phyloP scores from a whole-genome alignment of 2,888 invertebrate species.

The Catocala nupta region DNA sequence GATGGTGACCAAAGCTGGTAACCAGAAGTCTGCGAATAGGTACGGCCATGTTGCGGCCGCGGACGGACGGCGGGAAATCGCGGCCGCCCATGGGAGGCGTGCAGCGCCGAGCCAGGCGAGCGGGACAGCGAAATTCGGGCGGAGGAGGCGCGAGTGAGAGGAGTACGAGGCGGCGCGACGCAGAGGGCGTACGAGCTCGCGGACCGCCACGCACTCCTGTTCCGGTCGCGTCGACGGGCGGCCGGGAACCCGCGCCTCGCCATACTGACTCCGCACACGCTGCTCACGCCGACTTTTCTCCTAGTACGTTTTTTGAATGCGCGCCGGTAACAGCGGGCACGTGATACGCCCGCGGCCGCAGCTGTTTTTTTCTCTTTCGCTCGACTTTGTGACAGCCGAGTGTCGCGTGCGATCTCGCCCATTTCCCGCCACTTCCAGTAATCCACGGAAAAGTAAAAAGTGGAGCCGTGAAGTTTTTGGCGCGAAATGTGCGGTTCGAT shows the following conservation, averaged over 20 bases:
- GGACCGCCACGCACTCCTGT: conserved; percentile 84
- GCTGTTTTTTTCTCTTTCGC: conserved; percentile 83
- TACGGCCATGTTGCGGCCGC: conserved; percentile 83
- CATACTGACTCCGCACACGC: conserved; percentile 78
- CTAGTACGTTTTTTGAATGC: conserved; percentile 82
- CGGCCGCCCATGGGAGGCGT: conserved; percentile 87
- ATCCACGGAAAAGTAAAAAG: conserved; percentile 66
- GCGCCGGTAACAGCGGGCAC: conserved; percentile 83
- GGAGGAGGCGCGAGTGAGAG: conserved; percentile 69
- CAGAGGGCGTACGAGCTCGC: conserved; percentile 86
- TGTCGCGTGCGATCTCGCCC: conserved; percentile 79
- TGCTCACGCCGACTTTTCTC: conserved; percentile 77
- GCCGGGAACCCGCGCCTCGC: conserved; percentile 84
- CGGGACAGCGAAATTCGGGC: conserved; percentile 65
- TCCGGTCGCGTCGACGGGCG: conserved; percentile 87
- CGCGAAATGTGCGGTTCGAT: conserved; percentile 75
- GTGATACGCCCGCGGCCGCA: conserved; percentile 81
- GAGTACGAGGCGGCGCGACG: conserved; percentile 87
- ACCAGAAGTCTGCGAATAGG: conserved; percentile 67
- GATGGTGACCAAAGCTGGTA: conserved; percentile 67
- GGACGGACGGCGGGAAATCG: conserved; percentile 83
- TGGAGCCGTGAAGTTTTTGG: conserved; percentile 76
- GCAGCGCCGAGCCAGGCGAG: conserved; percentile 73
- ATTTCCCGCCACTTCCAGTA: conserved; percentile 79
- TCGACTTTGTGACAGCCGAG: conserved; percentile 78